These are phyloP conservation scores for Megaceryle maxima DNA, from an alignment of 2,113 vertebrate genomes.

Conservation along the genomic window DNA sequence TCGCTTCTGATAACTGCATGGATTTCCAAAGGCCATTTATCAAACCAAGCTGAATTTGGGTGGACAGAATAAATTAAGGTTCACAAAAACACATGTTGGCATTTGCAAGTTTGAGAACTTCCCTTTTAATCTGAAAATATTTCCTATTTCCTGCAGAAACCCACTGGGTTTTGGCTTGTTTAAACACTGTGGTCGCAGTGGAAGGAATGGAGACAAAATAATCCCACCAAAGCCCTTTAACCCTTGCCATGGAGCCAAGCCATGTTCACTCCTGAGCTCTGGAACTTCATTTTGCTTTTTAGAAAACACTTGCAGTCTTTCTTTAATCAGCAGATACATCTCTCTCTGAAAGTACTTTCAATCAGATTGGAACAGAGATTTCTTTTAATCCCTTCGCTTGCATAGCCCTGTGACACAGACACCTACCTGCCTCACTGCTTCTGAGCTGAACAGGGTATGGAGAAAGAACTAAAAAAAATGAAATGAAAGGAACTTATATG, in stretches of 20 bases:
- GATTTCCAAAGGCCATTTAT: background rate
- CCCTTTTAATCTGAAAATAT: background rate
- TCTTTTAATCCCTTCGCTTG: background rate
- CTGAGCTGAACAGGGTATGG: background rate
- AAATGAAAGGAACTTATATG: background rate
- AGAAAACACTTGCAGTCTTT: background rate
- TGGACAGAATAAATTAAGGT: background rate
- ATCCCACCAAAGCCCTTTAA: background rate
- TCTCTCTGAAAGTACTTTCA: background rate
- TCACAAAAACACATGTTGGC: background rate
- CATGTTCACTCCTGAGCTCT: background rate
- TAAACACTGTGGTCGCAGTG: background rate
- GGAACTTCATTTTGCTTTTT: background rate
- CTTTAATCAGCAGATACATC: background rate
- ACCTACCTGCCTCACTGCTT: background rate
- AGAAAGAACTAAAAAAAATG: background rate
- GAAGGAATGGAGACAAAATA: background rate
- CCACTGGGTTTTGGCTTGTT: background rate
- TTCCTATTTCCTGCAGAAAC: background rate
- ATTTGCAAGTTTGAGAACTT: background rate
- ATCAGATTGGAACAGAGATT: background rate
- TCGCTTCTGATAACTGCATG: background rate
- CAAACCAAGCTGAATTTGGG: background rate
- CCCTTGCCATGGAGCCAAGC: background rate
- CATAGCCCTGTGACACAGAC: background rate